Evolutionary conservation across 1,140 invertebrate genomes (phyloP).

Genomic region (Drosophila mojavensis): DNA sequence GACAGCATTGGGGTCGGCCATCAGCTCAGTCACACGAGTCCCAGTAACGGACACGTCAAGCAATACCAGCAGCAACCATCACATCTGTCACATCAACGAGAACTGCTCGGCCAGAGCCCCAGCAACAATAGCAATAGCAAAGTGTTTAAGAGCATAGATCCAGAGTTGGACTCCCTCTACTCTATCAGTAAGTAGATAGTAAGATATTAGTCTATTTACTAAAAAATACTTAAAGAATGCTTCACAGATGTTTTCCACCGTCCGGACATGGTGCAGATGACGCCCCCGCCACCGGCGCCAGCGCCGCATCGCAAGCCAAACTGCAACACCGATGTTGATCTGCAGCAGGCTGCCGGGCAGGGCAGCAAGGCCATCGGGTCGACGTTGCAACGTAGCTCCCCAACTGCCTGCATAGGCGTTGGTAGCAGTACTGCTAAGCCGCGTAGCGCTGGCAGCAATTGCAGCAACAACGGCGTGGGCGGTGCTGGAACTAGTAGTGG

Average conservation of each 20-base stretch:
- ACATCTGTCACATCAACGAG: constrained; percentile 44
- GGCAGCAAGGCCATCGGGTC: constrained; percentile 36
- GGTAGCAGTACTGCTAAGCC: constrained; percentile 25
- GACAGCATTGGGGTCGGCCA: constrained; percentile 52
- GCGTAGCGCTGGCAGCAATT: constrained; percentile 48
- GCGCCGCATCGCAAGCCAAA: constrained; percentile 81
- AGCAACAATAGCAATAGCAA: constrained; percentile 76
- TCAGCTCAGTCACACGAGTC: constrained; percentile 49
- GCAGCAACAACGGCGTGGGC: no score
- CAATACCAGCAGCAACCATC: constrained; percentile 20
- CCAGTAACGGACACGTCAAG: constrained; percentile 54
- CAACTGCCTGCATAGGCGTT: constrained; percentile 38
- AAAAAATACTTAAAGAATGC: background rate
- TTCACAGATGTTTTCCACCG: constrained; percentile 77
- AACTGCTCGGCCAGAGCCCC: constrained; percentile 76
- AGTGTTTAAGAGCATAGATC: constrained; percentile 84
- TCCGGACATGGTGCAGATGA: constrained; percentile 82
- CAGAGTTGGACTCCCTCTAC: constrained; percentile 81
- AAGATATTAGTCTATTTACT: no score
- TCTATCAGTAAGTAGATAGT: constrained; percentile 72
- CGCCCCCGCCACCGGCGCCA: constrained; percentile 81
- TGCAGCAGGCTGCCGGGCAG: constrained; percentile 45
- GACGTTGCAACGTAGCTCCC: constrained; percentile 65
- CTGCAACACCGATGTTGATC: constrained; percentile 54
- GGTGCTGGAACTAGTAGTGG: no score